A percentile compares a stretch with the other conserved stretches of the same genome.
Conservation (phyloP, 2,113 vertebrate genomes). For the Dolichallabes microphthalmus region DNA sequence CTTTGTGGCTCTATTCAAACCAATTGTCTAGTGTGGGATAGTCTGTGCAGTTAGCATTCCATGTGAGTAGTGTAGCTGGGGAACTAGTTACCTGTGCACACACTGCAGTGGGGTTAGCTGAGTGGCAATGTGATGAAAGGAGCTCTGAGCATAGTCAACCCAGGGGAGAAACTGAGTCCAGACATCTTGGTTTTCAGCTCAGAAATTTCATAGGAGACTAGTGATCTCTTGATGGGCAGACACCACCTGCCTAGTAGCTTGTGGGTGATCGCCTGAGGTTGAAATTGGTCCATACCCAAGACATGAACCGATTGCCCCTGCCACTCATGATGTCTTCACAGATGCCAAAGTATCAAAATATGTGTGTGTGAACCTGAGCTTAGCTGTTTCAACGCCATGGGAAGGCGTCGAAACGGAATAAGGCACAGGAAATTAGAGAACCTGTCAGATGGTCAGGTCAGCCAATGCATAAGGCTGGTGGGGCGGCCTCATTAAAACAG, state of each 20-base stretch:
- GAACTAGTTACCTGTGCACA: background rate
- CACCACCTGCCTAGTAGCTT: background rate
- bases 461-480: background rate
- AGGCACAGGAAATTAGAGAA: background rate
- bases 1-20: background rate
- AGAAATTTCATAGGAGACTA: background rate
- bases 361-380: background rate
- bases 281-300: background rate
- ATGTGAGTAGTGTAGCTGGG: background rate
- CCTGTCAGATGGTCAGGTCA: background rate
- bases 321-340: background rate
- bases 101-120: background rate
- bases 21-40: background rate
- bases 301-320: background rate
- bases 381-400: background rate
- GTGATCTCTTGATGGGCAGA: background rate
- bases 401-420: background rate
- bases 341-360: background rate
- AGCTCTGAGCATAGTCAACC: background rate
- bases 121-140: background rate
- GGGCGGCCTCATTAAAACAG: too few relatives aligned
- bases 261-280: background rate
- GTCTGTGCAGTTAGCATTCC: background rate
- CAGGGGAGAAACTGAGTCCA: background rate
- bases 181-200: background rate